A percentile compares a stretch with the other conserved stretches of the same genome.
These are phyloP conservation scores for Ferrisia virgata DNA, from an alignment of 2,888 invertebrate species.

Conservation along the genomic window DNA sequence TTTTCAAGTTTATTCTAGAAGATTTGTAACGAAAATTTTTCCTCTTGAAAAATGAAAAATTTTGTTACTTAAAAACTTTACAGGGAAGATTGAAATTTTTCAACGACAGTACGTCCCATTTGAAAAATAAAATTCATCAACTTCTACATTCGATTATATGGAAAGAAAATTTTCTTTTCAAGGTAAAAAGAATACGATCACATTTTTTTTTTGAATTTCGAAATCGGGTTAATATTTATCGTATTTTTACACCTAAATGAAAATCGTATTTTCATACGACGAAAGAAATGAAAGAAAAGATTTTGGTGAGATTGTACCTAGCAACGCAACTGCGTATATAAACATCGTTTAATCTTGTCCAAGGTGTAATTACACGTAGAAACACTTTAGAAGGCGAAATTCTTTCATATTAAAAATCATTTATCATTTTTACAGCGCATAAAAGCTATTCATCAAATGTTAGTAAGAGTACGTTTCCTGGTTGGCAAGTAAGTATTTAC, in stretches of 20 bases:
- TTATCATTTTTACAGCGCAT: slow-evolving; percentile 15
- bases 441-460: slow-evolving; percentile 3
- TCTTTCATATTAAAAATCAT: slow-evolving; percentile 16
- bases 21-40: too few relatives aligned
- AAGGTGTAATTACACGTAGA: slow-evolving; percentile 7
- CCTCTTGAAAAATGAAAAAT: too few relatives aligned
- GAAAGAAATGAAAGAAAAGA: not conserved
- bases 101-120: too few relatives aligned
- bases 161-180: too few relatives aligned
- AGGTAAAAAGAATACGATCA: too few relatives aligned
- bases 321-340: slow-evolving; percentile 8
- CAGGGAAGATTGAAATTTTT: too few relatives aligned
- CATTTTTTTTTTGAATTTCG: too few relatives aligned
- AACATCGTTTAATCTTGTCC: slow-evolving; percentile 11
- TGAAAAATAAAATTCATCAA: too few relatives aligned
- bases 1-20: too few relatives aligned
- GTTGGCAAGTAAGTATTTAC: slow-evolving; percentile 5
- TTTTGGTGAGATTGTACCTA: not conserved
- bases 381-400: slow-evolving; percentile 1
- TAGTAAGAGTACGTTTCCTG: slow-evolving; percentile 6
- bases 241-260: not conserved
- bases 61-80: too few relatives aligned
- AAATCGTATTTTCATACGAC: not conserved
- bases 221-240: too few relatives aligned
- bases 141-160: too few relatives aligned